phyloP scores from a whole-genome alignment of 2,888 invertebrate genomes.

The Drosophila lutescens region DNA sequence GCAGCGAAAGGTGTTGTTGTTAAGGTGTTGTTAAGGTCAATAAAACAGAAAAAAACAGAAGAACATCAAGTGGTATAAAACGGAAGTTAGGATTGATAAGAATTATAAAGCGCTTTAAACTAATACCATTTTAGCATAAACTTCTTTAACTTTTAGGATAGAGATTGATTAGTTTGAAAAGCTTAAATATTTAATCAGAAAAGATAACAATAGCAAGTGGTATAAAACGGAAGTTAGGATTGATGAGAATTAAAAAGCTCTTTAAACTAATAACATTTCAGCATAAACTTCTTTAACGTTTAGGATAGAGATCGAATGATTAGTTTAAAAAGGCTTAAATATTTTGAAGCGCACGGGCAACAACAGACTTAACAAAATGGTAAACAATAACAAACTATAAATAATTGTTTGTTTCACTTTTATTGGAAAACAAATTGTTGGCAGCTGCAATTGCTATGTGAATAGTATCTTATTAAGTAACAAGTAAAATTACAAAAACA shows the following conservation, averaged over 20 bases:
- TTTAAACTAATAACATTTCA: background rate
- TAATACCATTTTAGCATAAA: too few species aligned
- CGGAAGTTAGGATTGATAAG: conserved; percentile 13
- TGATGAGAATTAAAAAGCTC: conserved; percentile 13
- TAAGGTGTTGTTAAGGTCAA: conserved; percentile 25
- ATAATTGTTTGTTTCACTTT: conserved; percentile 10
- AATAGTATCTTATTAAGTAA: background rate
- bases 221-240: conserved; percentile 14
- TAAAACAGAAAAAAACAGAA: conserved; percentile 10
- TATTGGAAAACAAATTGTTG: conserved; percentile 7
- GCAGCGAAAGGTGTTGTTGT: conserved; percentile 46
- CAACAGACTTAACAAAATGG: background rate
- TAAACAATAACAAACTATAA: conserved; percentile 6
- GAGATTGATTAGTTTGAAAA: too few species aligned
- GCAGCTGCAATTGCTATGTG: conserved; percentile 2
- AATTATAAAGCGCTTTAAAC: conserved; percentile 4
- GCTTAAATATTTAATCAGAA: conserved; percentile 1
- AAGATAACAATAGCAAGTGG: conserved; percentile 6
- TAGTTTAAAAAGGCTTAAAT: too few species aligned
- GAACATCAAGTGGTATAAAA: conserved; percentile 14
- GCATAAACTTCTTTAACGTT: too few species aligned
- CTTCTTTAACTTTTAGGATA: too few species aligned
- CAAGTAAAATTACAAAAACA: background rate
- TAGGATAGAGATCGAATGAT: too few species aligned
- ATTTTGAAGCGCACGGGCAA: background rate